Base-by-base conservation (phyloP, 2,113 vertebrate species). In the Macroglossus sobrinus region DNA sequence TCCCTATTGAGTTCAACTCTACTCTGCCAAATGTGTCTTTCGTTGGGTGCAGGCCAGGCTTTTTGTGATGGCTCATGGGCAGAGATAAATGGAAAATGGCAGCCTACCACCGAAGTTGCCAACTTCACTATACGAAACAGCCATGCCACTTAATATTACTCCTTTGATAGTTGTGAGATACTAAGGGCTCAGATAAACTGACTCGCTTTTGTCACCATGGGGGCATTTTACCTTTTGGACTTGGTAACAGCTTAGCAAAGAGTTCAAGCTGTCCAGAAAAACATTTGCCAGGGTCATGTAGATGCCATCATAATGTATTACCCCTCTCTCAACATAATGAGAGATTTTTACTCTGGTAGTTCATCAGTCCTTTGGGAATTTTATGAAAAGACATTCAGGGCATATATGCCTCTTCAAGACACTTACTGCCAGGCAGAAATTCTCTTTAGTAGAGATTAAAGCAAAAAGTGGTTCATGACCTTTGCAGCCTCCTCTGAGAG, bases 401-500 rank as follows among this genome's bases (percentile, higher is more conserved):
- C 7, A 0, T 30, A 6, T 45, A 33, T 64, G 13, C 19, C 59
- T 68, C 94, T 84, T 84, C 0, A 21, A 87, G 69, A 59, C 64
- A 18, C 74, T 88, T 66, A 26, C 66, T 88, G 53, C 76, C 50
- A 91, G 66, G 72, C 47, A 97, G 59, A 61, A 13, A 38, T 64
- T 61, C 59, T 53, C 93, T 80, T 40, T 74, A 81, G 6, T 43
- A 22, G 19, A 75, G 22, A 71, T 76, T 81, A 38, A 45, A 96
- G 69, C 45, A 66, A 92, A 95, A 86, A 80, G 18, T 72, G 47
- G 72, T 93, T 96, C 71, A 71, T 61, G 81, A 79, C 0, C 0
- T 89, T 21, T 84, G 61, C 61, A 90, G 68, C 61, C 18, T 78
- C 88, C 96, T 50, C 50, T 69, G 53, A 88, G 85, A 45, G 91